These are phyloP conservation scores for Aspidapion aeneum DNA, from an alignment of 2,888 invertebrate genomes.

Conservation along the genomic window DNA sequence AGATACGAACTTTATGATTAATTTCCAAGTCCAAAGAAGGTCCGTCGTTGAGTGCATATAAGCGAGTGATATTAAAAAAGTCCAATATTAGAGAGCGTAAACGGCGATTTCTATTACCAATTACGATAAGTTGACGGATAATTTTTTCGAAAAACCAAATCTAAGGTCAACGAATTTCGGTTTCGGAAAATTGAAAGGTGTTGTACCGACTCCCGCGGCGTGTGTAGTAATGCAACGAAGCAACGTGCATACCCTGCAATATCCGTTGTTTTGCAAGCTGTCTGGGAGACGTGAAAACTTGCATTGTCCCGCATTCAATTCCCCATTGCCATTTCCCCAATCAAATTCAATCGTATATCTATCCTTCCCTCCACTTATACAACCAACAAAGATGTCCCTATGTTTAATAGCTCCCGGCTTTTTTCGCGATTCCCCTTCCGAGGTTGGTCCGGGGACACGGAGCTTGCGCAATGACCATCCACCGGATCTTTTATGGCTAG, in stretches of 20 bases:
- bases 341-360: background rate
- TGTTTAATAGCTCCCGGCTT: background rate
- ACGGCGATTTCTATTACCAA: background rate
- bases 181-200: conserved; percentile 28
- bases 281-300: conserved; percentile 39
- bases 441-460: background rate
- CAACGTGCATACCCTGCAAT: conserved; percentile 46
- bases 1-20: background rate
- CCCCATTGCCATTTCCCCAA: background rate
- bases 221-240: conserved; percentile 49
- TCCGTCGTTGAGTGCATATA: background rate
- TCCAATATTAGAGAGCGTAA: background rate
- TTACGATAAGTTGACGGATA: background rate
- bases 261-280: conserved; percentile 48
- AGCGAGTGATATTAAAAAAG: background rate
- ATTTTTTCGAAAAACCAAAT: conserved; percentile 19
- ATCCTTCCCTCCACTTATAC: background rate
- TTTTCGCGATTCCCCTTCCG: background rate
- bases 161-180: conserved; percentile 35
- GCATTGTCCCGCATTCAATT: conserved; percentile 41
- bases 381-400: background rate
- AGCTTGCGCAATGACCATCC: background rate
- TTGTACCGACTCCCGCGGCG: conserved; percentile 37
- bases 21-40: background rate
- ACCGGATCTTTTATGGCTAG: conserved; percentile 4